These are phyloP conservation scores for Nipponia nippon DNA, from an alignment of 2,113 vertebrate genomes.

Conservation along the genomic window DNA sequence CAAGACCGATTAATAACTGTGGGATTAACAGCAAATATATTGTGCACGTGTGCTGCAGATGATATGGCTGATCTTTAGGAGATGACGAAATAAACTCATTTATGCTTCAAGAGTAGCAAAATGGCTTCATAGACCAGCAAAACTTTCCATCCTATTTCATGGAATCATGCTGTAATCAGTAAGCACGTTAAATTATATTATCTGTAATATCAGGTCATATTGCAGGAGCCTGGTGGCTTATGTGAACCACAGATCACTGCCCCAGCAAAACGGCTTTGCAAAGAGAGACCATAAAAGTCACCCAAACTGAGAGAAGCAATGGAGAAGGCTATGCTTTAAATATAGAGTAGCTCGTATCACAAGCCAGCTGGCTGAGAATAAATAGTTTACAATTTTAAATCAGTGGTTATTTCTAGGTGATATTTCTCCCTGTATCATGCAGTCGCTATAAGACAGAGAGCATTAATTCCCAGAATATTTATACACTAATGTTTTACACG, in stretches of 20 bases:
- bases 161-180: background rate
- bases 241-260: constrained; percentile 4
- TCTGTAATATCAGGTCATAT: constrained; percentile 22
- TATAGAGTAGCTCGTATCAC: background rate
- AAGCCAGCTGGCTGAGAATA: background rate
- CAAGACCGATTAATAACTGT: background rate
- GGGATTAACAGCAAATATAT: background rate
- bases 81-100: background rate
- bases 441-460: background rate
- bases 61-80: background rate
- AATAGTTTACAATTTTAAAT: background rate
- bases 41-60: background rate
- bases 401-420: background rate
- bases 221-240: background rate
- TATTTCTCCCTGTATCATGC: background rate
- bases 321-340: background rate
- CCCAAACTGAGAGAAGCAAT: background rate
- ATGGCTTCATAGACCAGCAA: background rate
- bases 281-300: background rate
- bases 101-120: background rate
- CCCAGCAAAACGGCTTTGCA: constrained; percentile 6
- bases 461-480: background rate
- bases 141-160: constrained; percentile 43
- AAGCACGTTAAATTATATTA: constrained; percentile 47
- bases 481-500: background rate